Base-by-base conservation (phyloP, 2,888 invertebrate species). In the Andrena minutula region DNA sequence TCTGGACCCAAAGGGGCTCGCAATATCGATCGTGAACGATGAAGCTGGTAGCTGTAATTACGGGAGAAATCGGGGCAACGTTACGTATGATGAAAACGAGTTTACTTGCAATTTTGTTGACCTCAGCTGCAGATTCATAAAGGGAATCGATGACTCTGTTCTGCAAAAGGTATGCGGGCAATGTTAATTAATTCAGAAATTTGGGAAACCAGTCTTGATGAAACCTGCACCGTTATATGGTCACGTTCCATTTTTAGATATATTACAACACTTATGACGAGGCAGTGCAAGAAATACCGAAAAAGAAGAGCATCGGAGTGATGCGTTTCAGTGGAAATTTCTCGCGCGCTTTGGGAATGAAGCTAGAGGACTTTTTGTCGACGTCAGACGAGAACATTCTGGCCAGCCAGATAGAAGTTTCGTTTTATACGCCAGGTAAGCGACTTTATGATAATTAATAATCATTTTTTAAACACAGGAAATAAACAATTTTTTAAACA, bases 1-100 rank as follows among this genome's bases (percentile, higher is more conserved):
- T 0, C 96, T 96, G 66, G 97, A 98, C 89, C 97, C 97, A 0
- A 95, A 95, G 69, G 96, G 96, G 75, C 94, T 98, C 0, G 95
- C 95, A 66, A 89, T 99, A 51, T 98, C 96, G 0, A 95, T 98
- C 0, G 96, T 98, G 28, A 98, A 98, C 90, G 95, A 97, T 0
- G 98, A 99, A 94, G 95, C 86, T 89, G 95, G 95, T 0, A 88
- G 94, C 16, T 94, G 94, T 63, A 93, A 94, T 79, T 91, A 91
- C 28, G 94, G 94, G 64, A 86, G 86, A 0, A 92, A 94, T 58
- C 84, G 93, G 12, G 93, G 94, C 56, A 94, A 94, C 0, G 94
- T 95, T 28, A 91, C 93, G n/a, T 93, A 92, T 71, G 85, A 93
- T 68, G 82, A 86, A 8, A 89, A 89, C 0, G 90, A 92, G 16